Evolutionary conservation across 1,140 invertebrate genomes (phyloP).

Genomic region (Zelostemma sp.): DNA sequence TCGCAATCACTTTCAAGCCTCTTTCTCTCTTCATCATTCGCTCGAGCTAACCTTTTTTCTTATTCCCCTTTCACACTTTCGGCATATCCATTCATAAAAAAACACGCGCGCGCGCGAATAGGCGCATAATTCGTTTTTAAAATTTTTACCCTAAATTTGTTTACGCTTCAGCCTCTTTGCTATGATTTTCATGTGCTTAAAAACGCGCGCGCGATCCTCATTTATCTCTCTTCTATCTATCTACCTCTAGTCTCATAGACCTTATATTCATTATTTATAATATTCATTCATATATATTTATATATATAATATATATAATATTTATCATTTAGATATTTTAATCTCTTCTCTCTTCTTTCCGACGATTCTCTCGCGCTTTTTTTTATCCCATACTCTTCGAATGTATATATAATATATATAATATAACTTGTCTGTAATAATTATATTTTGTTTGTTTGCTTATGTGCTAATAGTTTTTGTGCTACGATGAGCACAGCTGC

Average conservation of each 20-base stretch:
- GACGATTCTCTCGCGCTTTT: conserved; percentile 51
- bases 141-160: conserved; percentile 43
- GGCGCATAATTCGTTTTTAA: conserved; percentile 10
- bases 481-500: conserved; percentile 68
- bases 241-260: conserved; percentile 69
- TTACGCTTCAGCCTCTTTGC: conserved; percentile 40
- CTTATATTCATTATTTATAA: conserved; percentile 71
- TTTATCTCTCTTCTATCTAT: conserved; percentile 60
- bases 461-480: conserved; percentile 70
- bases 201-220: conserved; percentile 33
- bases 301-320: conserved; percentile 68
- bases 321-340: conserved; percentile 67
- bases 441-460: conserved; percentile 70
- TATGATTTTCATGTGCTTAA: conserved; percentile 26
- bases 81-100: conserved; percentile 18
- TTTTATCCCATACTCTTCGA: conserved; percentile 59
- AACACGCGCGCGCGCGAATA: conserved; percentile 26
- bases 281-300: conserved; percentile 61
- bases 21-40: not conserved
- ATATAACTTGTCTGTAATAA: conserved; percentile 71
- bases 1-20: conserved; percentile 18
- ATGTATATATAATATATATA: conserved; percentile 71
- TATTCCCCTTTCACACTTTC: not conserved
- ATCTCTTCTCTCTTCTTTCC: conserved; percentile 55
- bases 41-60: not conserved